A percentile compares a stretch with the other conserved stretches of the same genome.
These are phyloP conservation scores for Lithophane semibrunnea DNA, from an alignment of 2,888 invertebrate genomes.

Conservation along the genomic window DNA sequence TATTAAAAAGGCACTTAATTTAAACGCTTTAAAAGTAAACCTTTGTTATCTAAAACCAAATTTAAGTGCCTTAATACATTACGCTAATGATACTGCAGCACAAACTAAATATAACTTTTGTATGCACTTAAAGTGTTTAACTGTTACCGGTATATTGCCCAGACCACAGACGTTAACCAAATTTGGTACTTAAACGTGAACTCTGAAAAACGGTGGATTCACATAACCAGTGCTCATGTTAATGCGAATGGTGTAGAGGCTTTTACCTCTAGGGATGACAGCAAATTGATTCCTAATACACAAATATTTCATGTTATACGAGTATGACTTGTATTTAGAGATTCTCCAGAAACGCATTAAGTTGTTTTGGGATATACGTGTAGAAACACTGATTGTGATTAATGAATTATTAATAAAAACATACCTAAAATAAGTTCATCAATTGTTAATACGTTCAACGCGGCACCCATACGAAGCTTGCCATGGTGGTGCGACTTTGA, in stretches of 20 bases:
- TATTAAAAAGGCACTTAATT: constrained; percentile 2
- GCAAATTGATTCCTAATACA: neutral
- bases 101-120: constrained; percentile 30
- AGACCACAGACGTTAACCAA: constrained; percentile 23
- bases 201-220: neutral
- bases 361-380: neutral
- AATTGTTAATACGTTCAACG: no score
- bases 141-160: constrained; percentile 4
- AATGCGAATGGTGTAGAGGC: neutral
- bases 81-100: constrained; percentile 18
- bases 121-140: constrained; percentile 33
- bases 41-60: neutral
- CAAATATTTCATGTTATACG: neutral
- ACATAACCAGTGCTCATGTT: neutral
- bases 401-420: neutral
- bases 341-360: neutral
- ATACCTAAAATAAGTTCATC: neutral
- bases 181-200: neutral
- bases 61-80: constrained; percentile 16
- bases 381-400: neutral
- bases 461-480: no score
- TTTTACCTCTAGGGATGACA: neutral
- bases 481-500: no score
- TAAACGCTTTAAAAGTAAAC: constrained; percentile 18
- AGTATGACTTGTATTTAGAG: neutral